Conservation (phyloP, 2,888 invertebrate genomes). For the Ophion obscuratus region DNA sequence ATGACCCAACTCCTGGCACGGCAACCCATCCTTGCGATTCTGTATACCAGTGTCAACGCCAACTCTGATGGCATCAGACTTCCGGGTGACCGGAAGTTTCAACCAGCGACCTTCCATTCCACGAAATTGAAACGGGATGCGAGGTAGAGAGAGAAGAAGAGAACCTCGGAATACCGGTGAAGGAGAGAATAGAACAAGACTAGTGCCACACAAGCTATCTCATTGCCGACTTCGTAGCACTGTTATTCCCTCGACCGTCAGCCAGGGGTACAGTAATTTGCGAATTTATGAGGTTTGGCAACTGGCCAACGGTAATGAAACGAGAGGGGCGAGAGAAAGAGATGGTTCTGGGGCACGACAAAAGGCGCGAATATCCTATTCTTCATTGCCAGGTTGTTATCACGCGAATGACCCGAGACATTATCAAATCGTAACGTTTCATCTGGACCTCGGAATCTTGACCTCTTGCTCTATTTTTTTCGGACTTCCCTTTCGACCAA, state of each 20-base stretch:
- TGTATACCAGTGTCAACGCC: conserved; percentile 9
- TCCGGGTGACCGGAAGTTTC: conserved; percentile 53
- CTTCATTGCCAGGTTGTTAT: conserved; percentile 62
- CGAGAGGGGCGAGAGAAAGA: conserved; percentile 6
- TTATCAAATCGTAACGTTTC: conserved; percentile 50
- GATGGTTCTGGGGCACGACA: conserved; percentile 50
- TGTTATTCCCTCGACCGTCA: conserved; percentile 47
- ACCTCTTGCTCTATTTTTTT: not conserved
- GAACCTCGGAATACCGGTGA: not conserved
- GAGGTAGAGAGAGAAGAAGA: conserved; percentile 3
- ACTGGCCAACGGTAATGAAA: conserved; percentile 74
- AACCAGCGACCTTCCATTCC: conserved; percentile 23
- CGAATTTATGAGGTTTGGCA: conserved; percentile 77
- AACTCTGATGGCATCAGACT: conserved; percentile 24
- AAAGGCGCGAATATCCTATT: conserved; percentile 56
- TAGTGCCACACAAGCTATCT: conserved; percentile 7
- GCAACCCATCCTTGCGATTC: conserved; percentile 6
- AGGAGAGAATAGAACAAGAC: conserved; percentile 7
- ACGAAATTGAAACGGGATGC: conserved; percentile 52
- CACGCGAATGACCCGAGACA: conserved; percentile 58
- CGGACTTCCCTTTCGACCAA: not conserved
- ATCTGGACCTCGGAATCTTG: conserved; percentile 27
- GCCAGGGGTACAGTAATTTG: conserved; percentile 72
- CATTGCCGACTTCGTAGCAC: conserved; percentile 29
- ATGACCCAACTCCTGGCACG: conserved; percentile 15